Evolutionary conservation across 2,888 invertebrate species (phyloP), one percentile per base, ranked within the genome.

Genomic region (Epirrhoe tristata): DNA sequence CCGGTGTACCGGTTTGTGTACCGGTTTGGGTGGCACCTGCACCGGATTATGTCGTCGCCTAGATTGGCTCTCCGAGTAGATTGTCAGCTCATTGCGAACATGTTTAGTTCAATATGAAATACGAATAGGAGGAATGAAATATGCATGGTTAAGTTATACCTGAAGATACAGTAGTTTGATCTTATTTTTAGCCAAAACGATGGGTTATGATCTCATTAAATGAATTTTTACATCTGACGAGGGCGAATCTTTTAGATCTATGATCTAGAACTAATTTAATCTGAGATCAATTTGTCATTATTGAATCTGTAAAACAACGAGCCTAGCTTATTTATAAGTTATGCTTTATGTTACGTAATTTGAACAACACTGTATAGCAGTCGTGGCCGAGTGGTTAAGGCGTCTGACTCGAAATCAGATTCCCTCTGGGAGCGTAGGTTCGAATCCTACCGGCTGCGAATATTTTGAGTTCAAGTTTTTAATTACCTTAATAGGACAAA

Each of bases 391-490:
- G 96, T 95, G 96, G 96, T 96, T 96, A 96, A 96, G 96, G 96
- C 96, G 96, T 96, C 96, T 96, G 96, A 96, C 96, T 96, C 95
- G 96, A 96, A 96, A 96, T 96, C 96, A 96, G 96, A 96, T 96
- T 96, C 96, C 96, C 96, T 96, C 95, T 96, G 96, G 96, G 96
- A 96, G 96, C 96, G 96, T 96, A 96, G 96, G 96, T 96, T 96
- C 96, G 96, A 96, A 96, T 96, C 96, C 96, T 96, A 96, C 96
- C 96, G 96, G 95, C 96, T 96, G 96, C 96, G 96, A 78, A 80
- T 7, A 14, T 12, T 62, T 62, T 62, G 31, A 34, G 36, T 48
- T 36, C 0, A 34, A 34, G 34, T 7, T 34, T 34, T 34, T 34
- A 34, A 34, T 6, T 34, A 7, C 6, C 34, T 34, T 4, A 24